A percentile compares a stretch with the other conserved stretches of the same genome.
Conservation (phyloP, 1,140 invertebrate genomes). For the Meloidogyne exigua region DNA sequence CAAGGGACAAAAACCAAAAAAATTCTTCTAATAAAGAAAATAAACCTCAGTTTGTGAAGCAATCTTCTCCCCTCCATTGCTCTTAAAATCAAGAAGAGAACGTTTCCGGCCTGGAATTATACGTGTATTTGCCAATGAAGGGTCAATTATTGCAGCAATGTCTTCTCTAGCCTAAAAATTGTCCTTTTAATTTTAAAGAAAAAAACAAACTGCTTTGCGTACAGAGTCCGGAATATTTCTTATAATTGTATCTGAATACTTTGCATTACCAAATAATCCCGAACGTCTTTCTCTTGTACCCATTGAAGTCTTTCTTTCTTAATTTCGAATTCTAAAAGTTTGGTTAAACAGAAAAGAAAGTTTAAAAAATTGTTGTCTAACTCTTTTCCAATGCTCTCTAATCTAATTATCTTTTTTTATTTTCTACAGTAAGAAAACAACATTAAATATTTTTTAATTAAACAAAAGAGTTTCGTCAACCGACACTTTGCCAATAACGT, state of each 20-base stretch:
- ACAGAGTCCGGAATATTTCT: constrained; percentile 14
- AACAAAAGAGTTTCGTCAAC: too few species aligned
- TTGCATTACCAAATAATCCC: constrained; percentile 7
- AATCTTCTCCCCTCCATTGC: background rate
- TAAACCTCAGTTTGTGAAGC: background rate
- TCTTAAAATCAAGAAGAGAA: background rate
- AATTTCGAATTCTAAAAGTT: too few species aligned
- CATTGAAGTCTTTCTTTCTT: background rate
- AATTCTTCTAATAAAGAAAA: background rate
- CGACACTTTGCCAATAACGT: too few species aligned
- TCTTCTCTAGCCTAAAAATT: background rate
- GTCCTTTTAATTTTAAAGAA: background rate
- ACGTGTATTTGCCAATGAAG: background rate
- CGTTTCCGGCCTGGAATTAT: background rate
- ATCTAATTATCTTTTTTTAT: too few species aligned
- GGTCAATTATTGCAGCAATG: background rate
- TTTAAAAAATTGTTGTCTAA: too few species aligned
- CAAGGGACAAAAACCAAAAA: background rate
- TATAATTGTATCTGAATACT: constrained; percentile 8
- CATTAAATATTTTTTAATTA: too few species aligned
- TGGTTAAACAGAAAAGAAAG: too few species aligned
- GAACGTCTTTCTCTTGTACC: background rate
- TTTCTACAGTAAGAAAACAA: too few species aligned
- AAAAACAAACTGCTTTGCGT: background rate
- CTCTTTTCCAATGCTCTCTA: too few species aligned